Evolutionary conservation across 1,140 invertebrate genomes (phyloP).

Genomic region (Anoplolepis gracilipes): DNA sequence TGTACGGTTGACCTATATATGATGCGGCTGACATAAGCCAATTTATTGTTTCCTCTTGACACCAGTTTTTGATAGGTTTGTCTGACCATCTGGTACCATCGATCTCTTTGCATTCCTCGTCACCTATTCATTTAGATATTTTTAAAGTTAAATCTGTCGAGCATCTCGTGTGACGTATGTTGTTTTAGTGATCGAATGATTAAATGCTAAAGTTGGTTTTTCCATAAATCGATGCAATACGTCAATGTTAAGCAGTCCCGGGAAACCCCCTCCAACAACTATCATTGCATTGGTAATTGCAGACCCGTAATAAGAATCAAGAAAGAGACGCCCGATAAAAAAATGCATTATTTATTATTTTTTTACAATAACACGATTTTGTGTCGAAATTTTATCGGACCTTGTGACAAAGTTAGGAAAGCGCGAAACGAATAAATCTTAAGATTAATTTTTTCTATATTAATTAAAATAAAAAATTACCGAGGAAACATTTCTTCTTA

Average conservation of each 20-base stretch:
- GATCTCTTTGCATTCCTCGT: constrained; percentile 74
- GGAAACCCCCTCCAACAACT: constrained; percentile 1
- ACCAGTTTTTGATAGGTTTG: constrained; percentile 86
- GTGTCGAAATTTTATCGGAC: too few species aligned
- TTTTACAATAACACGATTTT: too few species aligned
- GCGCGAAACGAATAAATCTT: too few species aligned
- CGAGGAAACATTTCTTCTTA: constrained; percentile 80
- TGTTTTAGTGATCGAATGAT: constrained; percentile 17
- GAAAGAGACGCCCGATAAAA: too few species aligned
- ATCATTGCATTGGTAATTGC: constrained; percentile 15
- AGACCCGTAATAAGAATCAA: background rate
- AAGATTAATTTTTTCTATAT: too few species aligned
- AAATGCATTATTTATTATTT: too few species aligned
- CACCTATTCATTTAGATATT: constrained; percentile 65
- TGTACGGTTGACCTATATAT: constrained; percentile 83
- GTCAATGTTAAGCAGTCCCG: constrained; percentile 37
- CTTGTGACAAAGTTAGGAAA: too few species aligned
- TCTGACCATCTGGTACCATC: constrained; percentile 85
- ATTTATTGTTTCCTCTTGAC: constrained; percentile 86
- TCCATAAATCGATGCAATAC: constrained; percentile 19
- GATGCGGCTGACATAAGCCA: constrained; percentile 86
- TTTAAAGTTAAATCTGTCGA: background rate
- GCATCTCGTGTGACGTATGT: too few species aligned
- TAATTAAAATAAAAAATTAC: constrained; percentile 62
- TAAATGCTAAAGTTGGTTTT: constrained; percentile 44